Conservation (phyloP, 2,888 invertebrate species). For the Lydus trimaculatus region DNA sequence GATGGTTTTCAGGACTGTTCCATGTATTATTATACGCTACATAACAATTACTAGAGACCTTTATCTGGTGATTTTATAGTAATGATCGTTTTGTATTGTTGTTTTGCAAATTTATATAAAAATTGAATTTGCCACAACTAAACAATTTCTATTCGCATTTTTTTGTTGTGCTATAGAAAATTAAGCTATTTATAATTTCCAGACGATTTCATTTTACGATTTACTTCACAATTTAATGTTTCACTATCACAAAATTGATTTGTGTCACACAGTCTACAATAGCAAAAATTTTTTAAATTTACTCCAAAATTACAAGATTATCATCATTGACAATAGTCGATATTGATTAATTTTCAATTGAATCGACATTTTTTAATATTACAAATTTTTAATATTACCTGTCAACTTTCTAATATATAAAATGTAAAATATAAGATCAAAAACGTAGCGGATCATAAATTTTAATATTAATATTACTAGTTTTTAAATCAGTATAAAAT, state of each 20-base stretch:
- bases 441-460: conserved; percentile 34
- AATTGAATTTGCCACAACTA: background rate
- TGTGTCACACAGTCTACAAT: conserved; percentile 7
- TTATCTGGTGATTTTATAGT: background rate
- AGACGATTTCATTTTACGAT: conserved; percentile 45
- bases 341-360: background rate
- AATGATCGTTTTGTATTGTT: background rate
- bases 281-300: background rate
- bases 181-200: conserved; percentile 52
- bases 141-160: conserved; percentile 9
- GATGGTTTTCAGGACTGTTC: conserved; percentile 26
- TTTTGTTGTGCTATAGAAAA: conserved; percentile 44
- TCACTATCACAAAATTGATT: conserved; percentile 28
- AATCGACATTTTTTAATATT: conserved; percentile 24
- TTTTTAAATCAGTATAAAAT: conserved; percentile 45
- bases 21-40: background rate
- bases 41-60: background rate
- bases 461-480: conserved; percentile 43
- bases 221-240: conserved; percentile 40
- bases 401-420: conserved; percentile 29
- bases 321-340: conserved; percentile 2
- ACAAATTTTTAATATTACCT: conserved; percentile 25
- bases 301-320: background rate
- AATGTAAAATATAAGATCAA: conserved; percentile 37
- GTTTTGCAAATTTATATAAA: too few species aligned